A percentile compares a stretch with the other conserved stretches of the same genome.
phyloP scores from a whole-genome alignment of 1,140 invertebrate genomes.

The Brachionus calyciflorus region DNA sequence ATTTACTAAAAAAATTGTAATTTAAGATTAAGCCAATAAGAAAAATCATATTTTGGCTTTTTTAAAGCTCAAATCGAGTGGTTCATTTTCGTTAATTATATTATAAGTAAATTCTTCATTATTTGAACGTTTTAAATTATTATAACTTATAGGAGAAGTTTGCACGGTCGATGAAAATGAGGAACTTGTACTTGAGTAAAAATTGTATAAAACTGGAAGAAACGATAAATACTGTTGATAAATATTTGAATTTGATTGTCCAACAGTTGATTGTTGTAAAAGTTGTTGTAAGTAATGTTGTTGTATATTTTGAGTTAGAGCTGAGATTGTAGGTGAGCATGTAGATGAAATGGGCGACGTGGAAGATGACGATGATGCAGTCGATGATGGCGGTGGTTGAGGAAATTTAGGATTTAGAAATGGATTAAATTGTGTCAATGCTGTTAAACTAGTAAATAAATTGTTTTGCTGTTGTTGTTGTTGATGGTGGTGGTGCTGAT shows the following conservation, averaged over 20 bases:
- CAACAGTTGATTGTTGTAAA: background rate
- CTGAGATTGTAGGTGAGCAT: slow-evolving; percentile 12
- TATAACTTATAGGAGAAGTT: too few species aligned
- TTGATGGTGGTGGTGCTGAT: too few species aligned
- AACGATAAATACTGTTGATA: slow-evolving; percentile 13
- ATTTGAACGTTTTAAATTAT: background rate
- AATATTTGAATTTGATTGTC: background rate
- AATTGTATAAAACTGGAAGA: background rate
- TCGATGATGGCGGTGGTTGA: background rate
- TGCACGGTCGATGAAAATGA: background rate
- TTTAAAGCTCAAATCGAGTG: slow-evolving; percentile 43
- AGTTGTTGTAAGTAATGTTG: slow-evolving; percentile 10
- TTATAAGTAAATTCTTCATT: background rate
- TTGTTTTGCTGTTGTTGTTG: too few species aligned
- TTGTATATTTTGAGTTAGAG: background rate
- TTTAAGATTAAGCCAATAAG: background rate
- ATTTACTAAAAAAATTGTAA: too few species aligned
- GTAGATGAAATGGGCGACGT: background rate
- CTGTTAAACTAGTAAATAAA: slow-evolving; percentile 2
- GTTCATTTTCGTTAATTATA: background rate
- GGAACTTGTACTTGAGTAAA: background rate
- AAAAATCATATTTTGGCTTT: background rate
- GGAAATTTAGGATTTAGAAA: slow-evolving; percentile 23
- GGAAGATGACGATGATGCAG: slow-evolving; percentile 13
- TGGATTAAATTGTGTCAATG: slow-evolving; percentile 19